Evolutionary conservation across 2,888 invertebrate species (phyloP).

Genomic region (Punctoribates punctum): DNA sequence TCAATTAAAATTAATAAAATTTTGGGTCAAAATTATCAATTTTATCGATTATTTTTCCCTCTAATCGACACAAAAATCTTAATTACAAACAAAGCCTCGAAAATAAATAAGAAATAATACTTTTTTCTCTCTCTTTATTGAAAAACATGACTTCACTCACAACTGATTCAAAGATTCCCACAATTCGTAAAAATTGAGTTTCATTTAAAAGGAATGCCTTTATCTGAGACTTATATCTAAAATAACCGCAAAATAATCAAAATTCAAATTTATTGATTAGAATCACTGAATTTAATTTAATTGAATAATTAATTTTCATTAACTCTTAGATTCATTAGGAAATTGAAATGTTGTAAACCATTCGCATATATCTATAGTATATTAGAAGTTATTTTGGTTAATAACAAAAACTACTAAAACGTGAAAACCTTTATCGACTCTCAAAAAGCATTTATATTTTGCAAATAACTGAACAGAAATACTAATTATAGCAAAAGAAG

Average conservation of each 20-base stretch:
- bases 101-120: background rate
- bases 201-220: too few species aligned
- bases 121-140: too few species aligned
- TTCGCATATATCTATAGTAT: background rate
- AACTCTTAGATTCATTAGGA: background rate
- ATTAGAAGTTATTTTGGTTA: background rate
- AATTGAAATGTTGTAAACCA: slow-evolving; percentile 9
- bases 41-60: background rate
- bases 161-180: background rate
- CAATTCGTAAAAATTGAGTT: too few species aligned
- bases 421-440: background rate
- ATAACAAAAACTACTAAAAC: background rate
- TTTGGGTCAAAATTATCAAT: slow-evolving; percentile 13
- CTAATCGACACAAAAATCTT: slow-evolving; percentile 8
- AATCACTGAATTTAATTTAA: background rate
- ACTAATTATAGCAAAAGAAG: slow-evolving; percentile 19
- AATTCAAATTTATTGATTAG: background rate
- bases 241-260: too few species aligned
- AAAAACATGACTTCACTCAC: background rate
- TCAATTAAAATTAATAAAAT: slow-evolving; percentile 1
- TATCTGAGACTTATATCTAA: too few species aligned
- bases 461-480: slow-evolving; percentile 4
- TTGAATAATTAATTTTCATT: slow-evolving; percentile 7
- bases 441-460: background rate
- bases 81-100: background rate